Base-by-base conservation (phyloP, 2,797 vertebrate genomes). In the Mormyrus hasselquistii region DNA sequence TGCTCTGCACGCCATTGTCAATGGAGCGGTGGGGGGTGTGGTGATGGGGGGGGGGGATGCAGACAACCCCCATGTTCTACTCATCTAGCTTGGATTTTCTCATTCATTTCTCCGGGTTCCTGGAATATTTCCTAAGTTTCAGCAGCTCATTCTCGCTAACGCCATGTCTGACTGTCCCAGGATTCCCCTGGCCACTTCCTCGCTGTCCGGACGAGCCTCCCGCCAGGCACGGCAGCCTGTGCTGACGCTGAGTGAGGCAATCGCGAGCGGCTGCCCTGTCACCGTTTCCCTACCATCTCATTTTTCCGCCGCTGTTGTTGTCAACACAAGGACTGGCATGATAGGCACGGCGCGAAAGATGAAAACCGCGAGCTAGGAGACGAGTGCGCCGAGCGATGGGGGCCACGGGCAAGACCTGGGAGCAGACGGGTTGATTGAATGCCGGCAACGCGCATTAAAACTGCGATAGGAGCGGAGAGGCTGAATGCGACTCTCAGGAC, bases 381-480 rank as follows among this genome's bases (percentile, higher is more conserved):
- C 29, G 84, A 47, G 69, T 7, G 82, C 7, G 19, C 12, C 73
- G 19, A 86, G 79, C 34, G 53, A 82, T 38, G 55, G 69, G 16
- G 2, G 14, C n/a, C 87, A 82, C 53, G 59, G 50, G 34, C 49
- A 7, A 50, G 88, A 73, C 49, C 29, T 82, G 57, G 88, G 88
- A 59, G 86, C 55, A 73, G 53, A 19, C 12, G 22, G 29, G 50
- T n/a, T 89, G 88, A 89, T 87, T 90, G 88, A 91, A 90, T 44
- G 88, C 86, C 49, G 2, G 3, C 55, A 59, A 89, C 86, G 4
- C 84, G 87, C 76, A 92, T 84, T 47, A 88, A 89, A 47, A 38
- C 49, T 55, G 73, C 41, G 59, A 73, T 82, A 84, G 55, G 86
- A 88, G 73, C 22, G 52, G 73, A 84, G 88, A 83, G 52, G 38